Base-by-base conservation (phyloP, 2,888 invertebrate genomes). In the Archips xylosteana region DNA sequence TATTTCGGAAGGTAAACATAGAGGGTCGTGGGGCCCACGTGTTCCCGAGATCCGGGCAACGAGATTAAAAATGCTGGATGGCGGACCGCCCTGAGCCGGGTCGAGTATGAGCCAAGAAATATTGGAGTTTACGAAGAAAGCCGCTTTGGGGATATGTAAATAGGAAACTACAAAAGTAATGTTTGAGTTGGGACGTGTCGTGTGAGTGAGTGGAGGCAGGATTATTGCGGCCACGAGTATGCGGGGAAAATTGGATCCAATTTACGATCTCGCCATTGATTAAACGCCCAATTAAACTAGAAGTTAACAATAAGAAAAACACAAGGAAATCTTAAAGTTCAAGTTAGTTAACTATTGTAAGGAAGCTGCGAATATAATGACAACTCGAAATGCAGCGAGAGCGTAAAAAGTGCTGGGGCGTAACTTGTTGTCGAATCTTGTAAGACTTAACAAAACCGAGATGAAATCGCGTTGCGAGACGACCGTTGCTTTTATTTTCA, bases 61-160 rank as follows among this genome's bases (percentile, higher is more conserved):
- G 87, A 94, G 94, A 94, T 94, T 94, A 94, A 94, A 94, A 94
- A 93, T 92, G 91, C 91, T 91, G 91, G 90, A 92, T 91, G 91
- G 90, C 87, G 81, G 87, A 86, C 88, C 88, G 89, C 88, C 88
- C 88, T 88, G 87, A 89, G 87, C 80, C 84, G 89, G 88, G 86
- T 83, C 86, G 87, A 83, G 81, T 81, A 83, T 81, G 81, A 81
- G 89, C 87, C 87, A 91, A 91, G 92, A 91, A 91, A 91, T 92
- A 92, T 92, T 91, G 89, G 89, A 91, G 90, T 92, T 91, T 87
- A 85, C 89, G 86, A 90, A 92, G 91, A 90, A 92, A 92, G 90
- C 90, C 91, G 91, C 90, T 92, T 91, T 90, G 89, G 92, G 91
- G 88, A 89, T 91, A 92, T 92, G 92, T 92, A 93, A 93, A 94